Base-by-base conservation (phyloP, 2,113 vertebrate species). In the Pionites leucogaster region DNA sequence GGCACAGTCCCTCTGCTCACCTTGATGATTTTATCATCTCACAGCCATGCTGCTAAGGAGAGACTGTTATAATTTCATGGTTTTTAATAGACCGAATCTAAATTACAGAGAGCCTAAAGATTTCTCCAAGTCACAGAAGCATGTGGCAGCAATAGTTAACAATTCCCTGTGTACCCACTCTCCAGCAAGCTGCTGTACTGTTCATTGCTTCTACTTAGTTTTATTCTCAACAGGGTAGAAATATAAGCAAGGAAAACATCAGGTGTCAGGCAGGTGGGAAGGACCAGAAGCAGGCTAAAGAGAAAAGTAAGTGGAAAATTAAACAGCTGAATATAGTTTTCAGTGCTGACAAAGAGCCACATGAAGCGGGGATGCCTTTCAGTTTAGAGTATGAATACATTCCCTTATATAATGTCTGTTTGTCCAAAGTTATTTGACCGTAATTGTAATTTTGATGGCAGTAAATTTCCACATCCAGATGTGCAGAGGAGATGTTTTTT, bases 401-500 rank as follows among this genome's bases (percentile, higher is more conserved):
- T 49, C 65, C 9, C 33, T 92, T 90, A 77, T 9, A 7, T 69
- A 83, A 89, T 10, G 62, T 55, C 8, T 89, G 75, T 86, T 87
- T 75, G 19, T 3, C n/a, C 20, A 2, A 76, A 85, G 62, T 90
- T 82, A 55, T 41, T 92, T 75, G 47, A 94, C 92, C 52, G 25
- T 84, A 65, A 82, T 10, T 53, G n/a, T 90, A 76, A 90, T 88
- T 91, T 50, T 53, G 74, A 88, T 85, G 92, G 76, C 93, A 96
- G 91, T 55, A 74, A 20, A 69, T 70, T 92, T 91, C 92, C 79
- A 90, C 53, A 71, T 86, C 84, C 78, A 71, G 82, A 92, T 96
- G 84, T 93, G 90, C 65, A 18, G 71, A 77, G 65, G 82, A 95
- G 72, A 33, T 82, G 35, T 75, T 89, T 95, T 86, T 78, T 72